These are phyloP conservation scores for Chloroceryle amazona DNA, from an alignment of 2,797 vertebrate genomes.

Conservation along the genomic window DNA sequence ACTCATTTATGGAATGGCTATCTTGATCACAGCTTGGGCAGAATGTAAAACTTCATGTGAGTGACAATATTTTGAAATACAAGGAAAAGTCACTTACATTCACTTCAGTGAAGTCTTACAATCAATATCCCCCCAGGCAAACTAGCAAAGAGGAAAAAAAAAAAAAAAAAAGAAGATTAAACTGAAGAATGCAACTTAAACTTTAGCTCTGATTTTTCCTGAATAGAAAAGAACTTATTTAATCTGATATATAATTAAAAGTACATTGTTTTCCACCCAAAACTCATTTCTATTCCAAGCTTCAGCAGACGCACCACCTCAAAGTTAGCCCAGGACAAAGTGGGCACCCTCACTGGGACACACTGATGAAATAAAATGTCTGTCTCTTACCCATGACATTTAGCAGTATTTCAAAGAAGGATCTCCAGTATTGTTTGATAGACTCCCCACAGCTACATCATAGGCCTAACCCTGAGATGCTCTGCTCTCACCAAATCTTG, in stretches of 20 bases:
- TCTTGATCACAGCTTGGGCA: slow-evolving; percentile 34
- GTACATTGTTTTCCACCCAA: not conserved
- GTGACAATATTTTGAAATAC: slow-evolving; percentile 3
- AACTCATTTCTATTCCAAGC: not conserved
- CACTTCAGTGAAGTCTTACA: not conserved
- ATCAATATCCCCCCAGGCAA: not conserved
- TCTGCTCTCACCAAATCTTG: not conserved
- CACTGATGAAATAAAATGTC: not conserved
- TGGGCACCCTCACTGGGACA: not conserved
- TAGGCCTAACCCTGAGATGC: not conserved
- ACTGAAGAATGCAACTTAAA: not conserved
- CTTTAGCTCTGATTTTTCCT: not conserved
- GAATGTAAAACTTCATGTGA: slow-evolving; percentile 42
- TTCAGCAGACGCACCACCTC: not conserved
- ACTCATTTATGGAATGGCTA: slow-evolving; percentile 46
- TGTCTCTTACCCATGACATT: not conserved
- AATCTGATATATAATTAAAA: not conserved
- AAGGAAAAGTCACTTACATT: slow-evolving; percentile 6
- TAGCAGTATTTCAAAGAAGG: not conserved
- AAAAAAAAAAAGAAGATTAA: not conserved
- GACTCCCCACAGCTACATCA: not conserved
- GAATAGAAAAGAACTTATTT: not conserved
- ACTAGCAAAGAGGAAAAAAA: not conserved
- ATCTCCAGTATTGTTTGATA: not conserved
- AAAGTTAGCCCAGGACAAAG: not conserved